These are phyloP conservation scores for Ceratosolen solmsi DNA, from an alignment of 1,140 invertebrate species.

Conservation along the genomic window DNA sequence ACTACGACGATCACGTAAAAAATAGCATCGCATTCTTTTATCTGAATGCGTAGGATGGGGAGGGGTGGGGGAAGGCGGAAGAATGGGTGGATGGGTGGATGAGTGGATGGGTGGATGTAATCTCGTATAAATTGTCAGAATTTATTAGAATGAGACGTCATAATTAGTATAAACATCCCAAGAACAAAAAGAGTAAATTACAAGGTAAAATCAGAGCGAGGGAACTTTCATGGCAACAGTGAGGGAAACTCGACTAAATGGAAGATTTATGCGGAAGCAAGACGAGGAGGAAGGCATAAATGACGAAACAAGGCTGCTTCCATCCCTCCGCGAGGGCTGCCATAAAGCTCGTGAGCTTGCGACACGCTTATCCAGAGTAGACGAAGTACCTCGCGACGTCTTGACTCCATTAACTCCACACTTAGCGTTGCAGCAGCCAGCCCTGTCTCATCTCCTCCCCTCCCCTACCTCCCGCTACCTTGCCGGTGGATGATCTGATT, in stretches of 20 bases:
- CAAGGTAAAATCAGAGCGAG: background rate
- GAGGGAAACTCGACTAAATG: background rate
- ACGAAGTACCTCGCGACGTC: constrained; percentile 54
- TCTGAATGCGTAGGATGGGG: too few species aligned
- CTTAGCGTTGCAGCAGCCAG: constrained; percentile 66
- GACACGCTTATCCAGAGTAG: constrained; percentile 38
- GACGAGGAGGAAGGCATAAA: constrained; percentile 51
- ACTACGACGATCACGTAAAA: too few species aligned
- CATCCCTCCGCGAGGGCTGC: background rate
- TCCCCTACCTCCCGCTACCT: constrained; percentile 46
- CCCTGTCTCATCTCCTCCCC: constrained; percentile 50
- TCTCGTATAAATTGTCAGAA: too few species aligned
- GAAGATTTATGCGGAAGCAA: constrained; percentile 40
- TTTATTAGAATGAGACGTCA: background rate
- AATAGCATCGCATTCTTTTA: too few species aligned
- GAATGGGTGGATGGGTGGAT: too few species aligned
- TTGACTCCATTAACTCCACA: constrained; percentile 74
- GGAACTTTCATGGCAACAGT: background rate
- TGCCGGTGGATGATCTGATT: constrained; percentile 72
- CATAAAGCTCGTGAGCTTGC: constrained; percentile 9
- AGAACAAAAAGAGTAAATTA: background rate
- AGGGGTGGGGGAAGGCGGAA: too few species aligned
- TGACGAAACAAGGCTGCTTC: constrained; percentile 48
- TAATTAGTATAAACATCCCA: background rate
- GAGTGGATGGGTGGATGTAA: too few species aligned